Evolutionary conservation across 2,888 invertebrate genomes (phyloP).

Genomic region (Xanthorhoe spadicearia): DNA sequence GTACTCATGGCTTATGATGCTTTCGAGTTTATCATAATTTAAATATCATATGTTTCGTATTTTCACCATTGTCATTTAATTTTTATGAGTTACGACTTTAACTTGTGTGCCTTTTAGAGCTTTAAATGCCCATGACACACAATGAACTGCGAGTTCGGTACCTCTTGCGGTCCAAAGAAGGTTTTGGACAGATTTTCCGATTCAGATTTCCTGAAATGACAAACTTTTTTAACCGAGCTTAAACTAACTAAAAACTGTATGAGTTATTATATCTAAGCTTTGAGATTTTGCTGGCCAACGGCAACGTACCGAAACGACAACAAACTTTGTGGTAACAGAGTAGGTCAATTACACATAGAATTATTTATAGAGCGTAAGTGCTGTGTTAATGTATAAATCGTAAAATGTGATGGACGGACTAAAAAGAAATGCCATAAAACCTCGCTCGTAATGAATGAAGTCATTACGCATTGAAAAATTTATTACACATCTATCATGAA

Average conservation of each 20-base stretch:
- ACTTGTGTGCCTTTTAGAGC: neutral
- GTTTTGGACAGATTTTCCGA: neutral
- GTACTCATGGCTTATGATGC: neutral
- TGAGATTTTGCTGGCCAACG: constrained; percentile 48
- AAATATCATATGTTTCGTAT: too few relatives aligned
- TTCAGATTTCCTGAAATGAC: too few relatives aligned
- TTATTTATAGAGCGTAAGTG: constrained; percentile 44
- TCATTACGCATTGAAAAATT: constrained; percentile 38
- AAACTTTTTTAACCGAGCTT: too few relatives aligned
- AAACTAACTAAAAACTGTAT: neutral
- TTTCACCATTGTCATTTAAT: too few relatives aligned
- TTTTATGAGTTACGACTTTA: too few relatives aligned
- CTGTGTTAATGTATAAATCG: constrained; percentile 42
- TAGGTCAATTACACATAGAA: constrained; percentile 43
- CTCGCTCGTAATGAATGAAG: constrained; percentile 39
- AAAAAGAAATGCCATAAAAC: constrained; percentile 43
- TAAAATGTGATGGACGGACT: constrained; percentile 41
- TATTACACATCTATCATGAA: constrained; percentile 34
- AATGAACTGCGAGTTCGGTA: too few relatives aligned
- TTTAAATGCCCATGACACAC: too few relatives aligned
- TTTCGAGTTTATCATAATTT: too few relatives aligned
- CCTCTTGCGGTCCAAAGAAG: too few relatives aligned
- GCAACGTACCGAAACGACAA: constrained; percentile 44
- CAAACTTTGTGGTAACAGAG: constrained; percentile 37
- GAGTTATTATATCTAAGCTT: neutral